Evolutionary conservation across 2,113 vertebrate species (phyloP), one percentile per base, ranked within the genome.

Genomic region (Neolamprologus hecqui): DNA sequence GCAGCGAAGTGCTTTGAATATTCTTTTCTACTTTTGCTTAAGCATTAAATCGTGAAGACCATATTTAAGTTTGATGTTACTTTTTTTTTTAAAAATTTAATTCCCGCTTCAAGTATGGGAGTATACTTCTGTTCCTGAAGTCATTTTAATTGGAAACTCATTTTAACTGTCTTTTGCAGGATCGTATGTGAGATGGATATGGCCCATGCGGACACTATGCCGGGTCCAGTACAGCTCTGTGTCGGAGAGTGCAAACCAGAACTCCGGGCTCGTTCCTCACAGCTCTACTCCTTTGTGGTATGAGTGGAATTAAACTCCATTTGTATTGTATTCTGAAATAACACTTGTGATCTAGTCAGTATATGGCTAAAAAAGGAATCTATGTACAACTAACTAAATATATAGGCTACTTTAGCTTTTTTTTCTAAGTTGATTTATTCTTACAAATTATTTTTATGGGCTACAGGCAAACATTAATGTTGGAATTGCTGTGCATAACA

Each of bases 111-210:
- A 31, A 31, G 4, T 77, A 51, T 77, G 17, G 58, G 58, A 63
- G 58, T 63, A 63, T 3, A 35, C 58, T 77, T n/a, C 60, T 6
- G 3, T 49, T 49, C 10, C 2, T 77, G 1, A 77, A 77, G 26
- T 77, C 47, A 77, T 77, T 31, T 77, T 77, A 1, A 51, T 28
- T 49, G 45, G 23, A 49, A 75, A 31, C 40, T 6, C 15, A 4
- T 40, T 9, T 40, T 68, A n/a, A 31, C 15, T 90, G 77, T 90
- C 6, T 80, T 92, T 84, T 90, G 9, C 91, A 99, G 99, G 96
- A 99, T 99, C 7, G 98, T 99, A 83, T 99, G 99, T 88, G 98
- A 99, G 93, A 99, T 99, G 98, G 97, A 97, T 15, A 95, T 96
- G 1, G 96, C 98, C 1, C 95, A 96, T 3, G 91, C 90, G 7